A percentile compares a stretch with the other conserved stretches of the same genome.
Conservation (phyloP, 2,797 vertebrate genomes). For the Euphonia xanthogaster region DNA sequence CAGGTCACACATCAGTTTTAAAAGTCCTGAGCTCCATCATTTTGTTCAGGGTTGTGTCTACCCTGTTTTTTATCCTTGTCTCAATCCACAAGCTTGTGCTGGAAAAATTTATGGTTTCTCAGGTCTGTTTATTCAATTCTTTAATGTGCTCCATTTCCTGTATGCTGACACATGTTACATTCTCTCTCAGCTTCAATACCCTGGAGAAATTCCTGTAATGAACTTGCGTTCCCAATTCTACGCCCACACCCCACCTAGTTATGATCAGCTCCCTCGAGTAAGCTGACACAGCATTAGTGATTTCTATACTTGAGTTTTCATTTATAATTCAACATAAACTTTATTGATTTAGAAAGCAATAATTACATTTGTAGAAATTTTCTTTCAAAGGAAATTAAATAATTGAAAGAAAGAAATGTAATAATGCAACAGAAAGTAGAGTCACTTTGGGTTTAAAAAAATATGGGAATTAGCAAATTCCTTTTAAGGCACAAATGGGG, state of each 20-base stretch:
- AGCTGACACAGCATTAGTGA: background rate
- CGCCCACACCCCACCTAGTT: slow-evolving; percentile 30
- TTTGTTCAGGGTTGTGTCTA: background rate
- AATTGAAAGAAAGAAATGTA: slow-evolving; percentile 13
- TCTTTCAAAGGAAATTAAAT: slow-evolving; percentile 27
- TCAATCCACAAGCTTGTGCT: background rate
- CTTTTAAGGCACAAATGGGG: background rate
- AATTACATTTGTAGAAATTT: slow-evolving; percentile 38
- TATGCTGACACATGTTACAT: background rate
- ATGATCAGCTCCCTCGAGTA: slow-evolving; percentile 36
- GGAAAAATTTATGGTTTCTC: background rate
- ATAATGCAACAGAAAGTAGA: background rate
- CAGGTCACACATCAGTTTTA: background rate
- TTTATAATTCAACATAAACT: slow-evolving; percentile 44
- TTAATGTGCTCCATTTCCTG: background rate
- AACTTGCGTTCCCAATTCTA: background rate
- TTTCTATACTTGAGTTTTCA: background rate
- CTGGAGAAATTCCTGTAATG: slow-evolving; percentile 31
- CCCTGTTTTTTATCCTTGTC: background rate
- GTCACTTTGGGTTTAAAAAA: background rate
- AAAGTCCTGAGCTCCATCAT: background rate
- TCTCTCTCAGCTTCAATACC: background rate
- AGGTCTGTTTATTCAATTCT: background rate
- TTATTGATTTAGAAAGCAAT: slow-evolving; percentile 45
- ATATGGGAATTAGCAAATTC: background rate